Evolutionary conservation across 2,113 vertebrate genomes (phyloP), one percentile per base, ranked within the genome.

Genomic region (Nothobranchius furzeri): DNA sequence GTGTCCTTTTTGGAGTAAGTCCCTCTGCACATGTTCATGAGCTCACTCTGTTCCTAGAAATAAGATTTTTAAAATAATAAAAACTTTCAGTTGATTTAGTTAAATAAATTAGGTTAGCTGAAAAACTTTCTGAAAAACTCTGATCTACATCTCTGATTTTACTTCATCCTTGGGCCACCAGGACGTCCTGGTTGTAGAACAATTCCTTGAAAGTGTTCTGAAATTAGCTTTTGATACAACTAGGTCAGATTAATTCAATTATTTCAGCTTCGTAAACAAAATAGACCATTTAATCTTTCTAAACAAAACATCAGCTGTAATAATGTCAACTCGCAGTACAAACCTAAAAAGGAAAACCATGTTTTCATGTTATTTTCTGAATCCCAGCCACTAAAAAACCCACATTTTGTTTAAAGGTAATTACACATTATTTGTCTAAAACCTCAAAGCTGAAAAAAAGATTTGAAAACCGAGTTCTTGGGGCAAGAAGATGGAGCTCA

Each of bases 371-470:
- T 43, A 12, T 68, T 49, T 60, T 46, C 37, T 50, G 0, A 52
- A 58, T 57, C 13, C 17, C 42, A 10, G 36, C 67, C 61, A 30
- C 52, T 57, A 4, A n/a, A 56, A 56, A 35, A 12, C 56, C 37
- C 46, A 42, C 20, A 20, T 48, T 20, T 48, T 43, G 35, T 60
- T 55, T 36, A 17, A 15, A 20, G 10, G 20, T 11, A 50, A 46
- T 50, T 12, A 3, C 49, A 47, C 9, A 63, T 58, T 69, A 43
- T 69, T 54, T 42, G 15, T 1, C 15, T 76, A 50, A 35, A 69
- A 69, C 48, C 55, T 65, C 15, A 25, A 55, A 11, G n/a, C 25
- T 52, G 24, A 58, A 65, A 57, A 71, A 49, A 15, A 14, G 20
- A 20, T 20, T 20, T 20, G 20, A 20, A 20, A 20, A 20, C 20